Percentiles rank a stretch among this genome's conserved stretches.
Conservation (phyloP, 2,113 vertebrate species). For the Chaetodon trifascialis region DNA sequence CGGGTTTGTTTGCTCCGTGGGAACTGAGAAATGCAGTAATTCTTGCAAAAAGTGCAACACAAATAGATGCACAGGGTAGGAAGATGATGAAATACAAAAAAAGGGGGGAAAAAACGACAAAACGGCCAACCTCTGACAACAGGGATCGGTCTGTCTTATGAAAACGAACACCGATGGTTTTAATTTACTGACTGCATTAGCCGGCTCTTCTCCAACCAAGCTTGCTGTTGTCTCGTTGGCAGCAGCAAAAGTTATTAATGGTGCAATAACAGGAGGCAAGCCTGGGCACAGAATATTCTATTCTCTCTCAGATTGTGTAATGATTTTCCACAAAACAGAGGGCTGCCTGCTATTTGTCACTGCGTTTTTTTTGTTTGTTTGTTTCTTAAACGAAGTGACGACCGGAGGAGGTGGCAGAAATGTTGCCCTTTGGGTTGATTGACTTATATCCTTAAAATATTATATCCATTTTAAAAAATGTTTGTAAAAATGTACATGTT, state of each 20-base stretch:
- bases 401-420: slow-evolving; percentile 42
- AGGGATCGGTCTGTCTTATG: slow-evolving; percentile 63
- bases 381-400: slow-evolving; percentile 46
- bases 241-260: slow-evolving; percentile 83
- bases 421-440: slow-evolving; percentile 85
- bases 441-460: slow-evolving; percentile 80
- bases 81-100: slow-evolving; percentile 16
- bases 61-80: slow-evolving; percentile 49
- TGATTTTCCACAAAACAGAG: slow-evolving; percentile 84
- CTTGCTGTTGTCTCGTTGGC: slow-evolving; percentile 76
- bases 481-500: too few relatives aligned
- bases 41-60: slow-evolving; percentile 39
- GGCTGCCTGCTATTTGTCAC: slow-evolving; percentile 84
- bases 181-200: slow-evolving; percentile 80
- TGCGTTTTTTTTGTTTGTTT: slow-evolving; percentile 52
- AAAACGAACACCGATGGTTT: slow-evolving; percentile 73
- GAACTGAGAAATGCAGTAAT: slow-evolving; percentile 46
- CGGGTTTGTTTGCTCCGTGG: slow-evolving; percentile 44
- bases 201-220: slow-evolving; percentile 63
- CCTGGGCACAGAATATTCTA: slow-evolving; percentile 81
- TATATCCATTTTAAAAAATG: too few relatives aligned
- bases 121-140: slow-evolving; percentile 58
- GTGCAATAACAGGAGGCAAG: slow-evolving; percentile 83
- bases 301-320: slow-evolving; percentile 82
- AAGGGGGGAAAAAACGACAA: slow-evolving; percentile 8